Evolutionary conservation across 2,113 vertebrate species (phyloP).

Genomic region (Stercorarius parasiticus): DNA sequence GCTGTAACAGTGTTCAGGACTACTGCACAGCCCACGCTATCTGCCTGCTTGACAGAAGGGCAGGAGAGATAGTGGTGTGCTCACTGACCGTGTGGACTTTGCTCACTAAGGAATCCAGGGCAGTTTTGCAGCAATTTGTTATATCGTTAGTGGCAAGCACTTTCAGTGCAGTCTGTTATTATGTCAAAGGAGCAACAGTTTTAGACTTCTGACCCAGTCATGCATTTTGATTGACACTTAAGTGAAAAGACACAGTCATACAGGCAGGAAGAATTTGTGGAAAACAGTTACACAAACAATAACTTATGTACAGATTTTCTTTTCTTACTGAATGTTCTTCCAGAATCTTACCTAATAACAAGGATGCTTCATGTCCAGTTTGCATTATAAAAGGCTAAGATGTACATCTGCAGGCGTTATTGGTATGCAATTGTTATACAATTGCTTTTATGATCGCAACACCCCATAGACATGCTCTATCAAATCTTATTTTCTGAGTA

Average conservation of each 20-base stretch:
- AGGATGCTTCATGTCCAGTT: background rate
- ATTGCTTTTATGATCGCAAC: background rate
- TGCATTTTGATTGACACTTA: background rate
- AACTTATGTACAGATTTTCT: background rate
- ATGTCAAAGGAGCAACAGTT: background rate
- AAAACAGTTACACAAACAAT: background rate
- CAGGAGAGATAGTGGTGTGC: background rate
- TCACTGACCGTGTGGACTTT: background rate
- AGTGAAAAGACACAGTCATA: background rate
- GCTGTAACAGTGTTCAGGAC: background rate
- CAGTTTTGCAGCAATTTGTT: background rate
- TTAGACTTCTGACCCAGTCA: background rate
- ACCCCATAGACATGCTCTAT: background rate
- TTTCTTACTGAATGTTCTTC: background rate
- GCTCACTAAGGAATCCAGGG: background rate
- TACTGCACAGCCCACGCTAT: accelerated
- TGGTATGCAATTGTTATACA: background rate
- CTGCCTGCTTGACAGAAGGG: background rate
- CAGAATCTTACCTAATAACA: background rate
- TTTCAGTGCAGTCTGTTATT: background rate
- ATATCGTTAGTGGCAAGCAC: background rate
- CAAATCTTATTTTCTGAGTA: background rate
- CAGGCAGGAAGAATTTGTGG: background rate
- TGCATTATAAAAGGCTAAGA: background rate
- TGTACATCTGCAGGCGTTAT: background rate